Conservation (phyloP, 1,140 invertebrate species). For the Pseudachorutes palmiensis region DNA sequence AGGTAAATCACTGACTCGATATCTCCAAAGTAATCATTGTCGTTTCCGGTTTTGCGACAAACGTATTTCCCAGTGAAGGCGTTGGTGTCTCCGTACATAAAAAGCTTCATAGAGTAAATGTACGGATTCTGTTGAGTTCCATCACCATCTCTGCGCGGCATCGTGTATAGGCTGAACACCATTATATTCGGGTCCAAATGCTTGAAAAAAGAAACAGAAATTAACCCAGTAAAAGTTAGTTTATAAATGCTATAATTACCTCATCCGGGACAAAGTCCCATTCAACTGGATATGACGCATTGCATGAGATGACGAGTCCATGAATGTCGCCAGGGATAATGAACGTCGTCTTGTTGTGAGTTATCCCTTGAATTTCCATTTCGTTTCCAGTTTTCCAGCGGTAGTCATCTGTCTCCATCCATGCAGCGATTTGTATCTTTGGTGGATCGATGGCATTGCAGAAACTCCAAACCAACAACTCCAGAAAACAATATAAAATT, state of each 20-base stretch:
- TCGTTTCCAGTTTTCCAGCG: neutral
- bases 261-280: conserved; percentile 1
- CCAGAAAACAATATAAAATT: too few relatives aligned
- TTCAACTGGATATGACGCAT: neutral
- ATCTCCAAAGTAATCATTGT: neutral
- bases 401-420: conserved; percentile 1
- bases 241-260: neutral
- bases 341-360: neutral
- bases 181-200: neutral
- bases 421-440: neutral
- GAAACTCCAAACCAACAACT: too few relatives aligned
- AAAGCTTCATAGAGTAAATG: neutral
- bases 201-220: neutral
- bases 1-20: neutral
- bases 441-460: neutral
- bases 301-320: neutral
- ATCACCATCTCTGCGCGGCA: neutral
- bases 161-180: neutral
- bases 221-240: neutral
- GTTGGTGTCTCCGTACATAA: neutral
- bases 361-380: neutral
- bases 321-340: neutral
- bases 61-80: neutral
- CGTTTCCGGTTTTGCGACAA: neutral
- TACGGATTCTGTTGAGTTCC: neutral